Evolutionary conservation across 2,888 invertebrate genomes (phyloP), one percentile per base, ranked within the genome.

Genomic region (Andricus curvator): DNA sequence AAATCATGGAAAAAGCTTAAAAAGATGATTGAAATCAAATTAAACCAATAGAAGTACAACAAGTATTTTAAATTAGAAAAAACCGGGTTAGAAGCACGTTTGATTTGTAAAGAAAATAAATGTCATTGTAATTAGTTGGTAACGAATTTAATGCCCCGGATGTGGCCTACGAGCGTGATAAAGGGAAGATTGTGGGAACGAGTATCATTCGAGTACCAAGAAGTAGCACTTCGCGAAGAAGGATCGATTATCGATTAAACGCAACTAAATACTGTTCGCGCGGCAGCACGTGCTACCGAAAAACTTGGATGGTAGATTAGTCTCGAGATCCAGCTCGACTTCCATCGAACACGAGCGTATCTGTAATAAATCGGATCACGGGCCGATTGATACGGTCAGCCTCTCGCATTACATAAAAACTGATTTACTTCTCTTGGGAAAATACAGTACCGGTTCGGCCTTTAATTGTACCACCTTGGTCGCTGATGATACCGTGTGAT

Each of bases 311-410:
- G 82, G 83, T 80, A 83, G 81, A 84, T 84, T 85, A 85, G 85
- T 84, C 84, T 84, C 82, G 82, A 80, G 82, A 77, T 82, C 78
- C 82, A 78, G 77, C 77, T 77, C 48, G 80, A 83, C 79, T 81
- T 78, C 78, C 80, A 78, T 74, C 68, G 80, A 85, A 88, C 90
- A 88, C 88, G 89, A 89, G 89, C 88, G 88, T 88, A 85, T 85
- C 89, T 86, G 89, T 90, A 88, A 88, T 89, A 86, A 88, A 86
- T 86, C 81, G 82, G 80, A 84, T 83, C 80, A 82, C 83, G 82
- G 79, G 81, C 80, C 80, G 84, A 83, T 84, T 84, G 85, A 83
- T 62, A 80, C 84, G 85, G 80, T 84, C 80, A 81, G 81, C 84
- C 83, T 84, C 80, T 82, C 81, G 82, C 80, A 82, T 78, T 82